Evolutionary conservation across 1,140 invertebrate genomes (phyloP), one percentile per base, ranked within the genome.

Genomic region (Branchinecta lindahli): DNA sequence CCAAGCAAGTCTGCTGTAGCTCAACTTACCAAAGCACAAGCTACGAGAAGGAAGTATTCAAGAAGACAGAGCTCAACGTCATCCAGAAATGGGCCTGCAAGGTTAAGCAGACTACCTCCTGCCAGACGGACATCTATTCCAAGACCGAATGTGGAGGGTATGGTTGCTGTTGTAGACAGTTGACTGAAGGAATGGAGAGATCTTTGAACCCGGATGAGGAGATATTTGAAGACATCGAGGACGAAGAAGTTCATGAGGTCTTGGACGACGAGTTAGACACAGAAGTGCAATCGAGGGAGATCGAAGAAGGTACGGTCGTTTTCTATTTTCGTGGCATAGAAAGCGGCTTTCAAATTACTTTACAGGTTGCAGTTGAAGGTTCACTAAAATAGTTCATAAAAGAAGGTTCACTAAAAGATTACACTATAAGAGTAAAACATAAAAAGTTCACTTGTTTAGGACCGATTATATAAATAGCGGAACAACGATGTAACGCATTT

Each of bases 81-180:
- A 61, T 61, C 12, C 52, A 61, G 18, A 61, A 61, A 61, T 61
- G 52, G 52, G 52, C 52, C 52, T 61, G 52, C 52, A 61, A 61
- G 18, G 12, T 61, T 12, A 61, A 61, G 18, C 52, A 61, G 18
- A 12, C 12, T 15, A 12, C 12, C 52, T 61, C 52, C 18, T 61
- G 52, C 18, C 33, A 33, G 33, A 15, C 52, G 6, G 12, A 15
- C 6, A 61, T 20, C 12, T 20, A 61, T 61, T 12, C 52, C 12
- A 20, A 61, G 52, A 61, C 12, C 12, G 18, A 15, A 15, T 61
- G 52, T 20, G 18, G 18, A 61, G 52, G 52, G 12, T 12, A 20
- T 20, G 18, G 52, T 61, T 61, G 52, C 52, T 61, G 52, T 61
- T 61, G 52, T 61, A 12, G 52, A 15, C 12, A 61, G 52, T 20